These are phyloP conservation scores for Scomberomorus guttatus DNA, from an alignment of 2,797 vertebrate genomes.

Conservation along the genomic window DNA sequence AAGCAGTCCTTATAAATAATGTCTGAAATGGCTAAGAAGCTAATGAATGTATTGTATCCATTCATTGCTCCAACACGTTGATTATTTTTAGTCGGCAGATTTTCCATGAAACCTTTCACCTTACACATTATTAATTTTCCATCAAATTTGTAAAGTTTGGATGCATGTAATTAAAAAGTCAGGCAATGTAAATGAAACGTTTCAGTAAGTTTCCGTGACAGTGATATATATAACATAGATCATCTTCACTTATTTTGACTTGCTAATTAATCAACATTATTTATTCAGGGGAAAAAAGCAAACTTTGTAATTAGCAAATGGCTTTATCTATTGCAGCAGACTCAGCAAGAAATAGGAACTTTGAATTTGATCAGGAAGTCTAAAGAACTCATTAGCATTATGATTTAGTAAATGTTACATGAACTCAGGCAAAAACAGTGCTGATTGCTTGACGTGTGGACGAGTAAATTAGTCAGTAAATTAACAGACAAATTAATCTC, in stretches of 20 bases:
- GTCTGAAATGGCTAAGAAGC: conserved; percentile 11
- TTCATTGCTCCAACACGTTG: conserved; percentile 36
- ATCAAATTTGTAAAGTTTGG: conserved; percentile 78
- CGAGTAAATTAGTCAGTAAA: conserved; percentile 73
- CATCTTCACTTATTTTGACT: conserved; percentile 87
- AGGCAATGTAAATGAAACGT: conserved; percentile 83
- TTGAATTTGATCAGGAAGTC: conserved; percentile 77
- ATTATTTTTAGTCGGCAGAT: conserved; percentile 51
- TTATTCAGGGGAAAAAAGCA: conserved; percentile 80
- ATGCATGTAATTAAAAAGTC: conserved; percentile 82
- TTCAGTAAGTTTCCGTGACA: conserved; percentile 83
- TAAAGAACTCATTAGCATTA: conserved; percentile 76
- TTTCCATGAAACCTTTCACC: conserved; percentile 70
- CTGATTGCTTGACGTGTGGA: conserved; percentile 57
- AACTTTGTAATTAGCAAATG: conserved; percentile 84
- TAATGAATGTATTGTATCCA: neutral
- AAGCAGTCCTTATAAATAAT: neutral
- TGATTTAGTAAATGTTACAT: conserved; percentile 75
- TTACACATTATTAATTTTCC: conserved; percentile 76
- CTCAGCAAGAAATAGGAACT: conserved; percentile 74
- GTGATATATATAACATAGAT: conserved; percentile 87
- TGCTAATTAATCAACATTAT: conserved; percentile 90
- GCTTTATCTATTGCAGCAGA: conserved; percentile 77
- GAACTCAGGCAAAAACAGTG: conserved; percentile 61
- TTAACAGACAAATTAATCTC: conserved; percentile 70